phyloP scores from a whole-genome alignment of 2,797 vertebrate genomes.

The Coracias cyanogaster region DNA sequence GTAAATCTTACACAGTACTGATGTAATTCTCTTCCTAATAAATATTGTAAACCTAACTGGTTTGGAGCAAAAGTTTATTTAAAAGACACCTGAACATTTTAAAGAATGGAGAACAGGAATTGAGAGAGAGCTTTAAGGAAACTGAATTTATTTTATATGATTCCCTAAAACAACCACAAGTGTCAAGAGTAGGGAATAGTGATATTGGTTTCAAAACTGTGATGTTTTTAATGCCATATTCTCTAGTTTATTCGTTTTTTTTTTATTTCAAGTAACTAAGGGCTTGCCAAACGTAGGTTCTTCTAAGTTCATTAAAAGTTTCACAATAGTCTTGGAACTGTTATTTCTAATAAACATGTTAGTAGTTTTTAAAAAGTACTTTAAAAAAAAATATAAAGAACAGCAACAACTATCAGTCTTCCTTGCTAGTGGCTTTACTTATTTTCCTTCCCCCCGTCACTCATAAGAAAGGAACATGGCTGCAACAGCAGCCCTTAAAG shows the following conservation, averaged over 20 bases:
- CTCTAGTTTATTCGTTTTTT: not conserved
- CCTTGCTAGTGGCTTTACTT: not conserved
- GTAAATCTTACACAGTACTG: not conserved
- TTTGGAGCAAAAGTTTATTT: not conserved
- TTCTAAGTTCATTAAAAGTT: not conserved
- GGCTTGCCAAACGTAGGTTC: not conserved
- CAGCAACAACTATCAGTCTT: not conserved
- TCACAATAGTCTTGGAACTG: not conserved
- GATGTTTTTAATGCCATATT: not conserved
- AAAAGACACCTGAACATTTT: not conserved
- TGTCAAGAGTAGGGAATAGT: not conserved
- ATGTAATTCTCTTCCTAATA: not conserved
- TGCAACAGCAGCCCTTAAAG: not conserved
- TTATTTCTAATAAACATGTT: not conserved
- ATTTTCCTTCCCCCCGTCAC: not conserved
- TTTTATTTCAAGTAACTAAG: not conserved
- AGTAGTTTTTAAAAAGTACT: not conserved
- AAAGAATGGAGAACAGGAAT: not conserved
- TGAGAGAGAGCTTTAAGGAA: not conserved
- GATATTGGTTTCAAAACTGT: not conserved
- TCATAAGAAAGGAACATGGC: not conserved
- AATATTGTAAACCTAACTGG: not conserved
- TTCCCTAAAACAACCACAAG: not conserved
- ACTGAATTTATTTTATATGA: not conserved
- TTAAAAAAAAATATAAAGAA: not conserved